These are phyloP conservation scores for Rhopalosiphum padi DNA, from an alignment of 1,140 invertebrate species.

Conservation along the genomic window DNA sequence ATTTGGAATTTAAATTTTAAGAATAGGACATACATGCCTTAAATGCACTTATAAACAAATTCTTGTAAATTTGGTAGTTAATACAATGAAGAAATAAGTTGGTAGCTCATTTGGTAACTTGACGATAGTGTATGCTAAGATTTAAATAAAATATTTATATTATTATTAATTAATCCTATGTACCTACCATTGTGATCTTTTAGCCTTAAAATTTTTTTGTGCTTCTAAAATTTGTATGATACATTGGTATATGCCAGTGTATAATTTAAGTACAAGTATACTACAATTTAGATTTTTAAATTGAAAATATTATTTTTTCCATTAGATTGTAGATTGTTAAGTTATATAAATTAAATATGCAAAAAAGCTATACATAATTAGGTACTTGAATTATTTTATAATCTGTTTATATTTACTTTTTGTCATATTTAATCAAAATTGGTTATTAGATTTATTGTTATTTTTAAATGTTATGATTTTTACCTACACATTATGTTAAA, in stretches of 20 bases:
- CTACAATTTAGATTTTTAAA: neutral
- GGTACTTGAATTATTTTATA: neutral
- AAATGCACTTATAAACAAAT: no score
- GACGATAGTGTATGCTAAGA: neutral
- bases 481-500: neutral
- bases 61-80: neutral
- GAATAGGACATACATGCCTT: no score
- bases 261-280: neutral
- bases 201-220: neutral
- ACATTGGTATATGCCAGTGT: neutral
- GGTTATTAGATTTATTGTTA: neutral
- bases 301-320: neutral
- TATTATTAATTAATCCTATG: neutral
- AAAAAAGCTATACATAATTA: neutral
- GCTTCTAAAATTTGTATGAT: no score
- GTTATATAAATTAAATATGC: neutral
- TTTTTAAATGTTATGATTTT: neutral
- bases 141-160: neutral
- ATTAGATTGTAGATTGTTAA: neutral
- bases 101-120: no score
- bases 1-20: neutral
- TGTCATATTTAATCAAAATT: neutral
- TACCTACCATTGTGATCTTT: neutral
- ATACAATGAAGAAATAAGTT: neutral
- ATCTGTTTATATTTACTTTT: neutral